Evolutionary conservation across 2,888 invertebrate species (phyloP).

Genomic region (Sphaerophoria rueppellii): DNA sequence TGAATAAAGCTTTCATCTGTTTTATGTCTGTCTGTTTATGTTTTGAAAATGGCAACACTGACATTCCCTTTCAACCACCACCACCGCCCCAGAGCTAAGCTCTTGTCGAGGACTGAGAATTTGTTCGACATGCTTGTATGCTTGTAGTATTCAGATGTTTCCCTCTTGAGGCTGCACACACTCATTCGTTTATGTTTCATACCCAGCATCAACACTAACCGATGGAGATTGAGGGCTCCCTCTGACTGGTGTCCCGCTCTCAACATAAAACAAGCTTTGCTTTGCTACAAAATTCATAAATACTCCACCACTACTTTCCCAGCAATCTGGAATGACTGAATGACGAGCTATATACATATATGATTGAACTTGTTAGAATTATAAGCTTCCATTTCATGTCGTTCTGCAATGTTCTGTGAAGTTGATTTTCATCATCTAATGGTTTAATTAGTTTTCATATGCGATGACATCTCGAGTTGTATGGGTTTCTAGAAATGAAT

Average conservation of each 20-base stretch:
- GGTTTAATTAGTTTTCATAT: constrained; percentile 68
- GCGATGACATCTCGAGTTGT: constrained; percentile 68
- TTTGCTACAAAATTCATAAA: no score
- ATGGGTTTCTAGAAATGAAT: constrained; percentile 5
- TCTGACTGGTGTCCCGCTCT: constrained; percentile 26
- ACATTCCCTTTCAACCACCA: background rate
- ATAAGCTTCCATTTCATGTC: constrained; percentile 68
- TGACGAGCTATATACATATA: background rate
- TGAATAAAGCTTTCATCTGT: constrained; percentile 72
- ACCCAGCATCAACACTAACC: constrained; percentile 31
- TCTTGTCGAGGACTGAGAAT: constrained; percentile 23
- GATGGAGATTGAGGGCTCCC: constrained; percentile 60
- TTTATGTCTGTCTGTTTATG: constrained; percentile 24
- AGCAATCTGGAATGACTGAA: background rate
- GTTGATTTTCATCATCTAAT: constrained; percentile 69
- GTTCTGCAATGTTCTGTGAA: constrained; percentile 60
- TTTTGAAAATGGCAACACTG: constrained; percentile 6
- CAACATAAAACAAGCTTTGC: background rate
- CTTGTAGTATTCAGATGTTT: constrained; percentile 22
- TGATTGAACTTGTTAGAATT: constrained; percentile 50
- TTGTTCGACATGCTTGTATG: background rate
- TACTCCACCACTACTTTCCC: background rate
- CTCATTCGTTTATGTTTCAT: constrained; percentile 1
- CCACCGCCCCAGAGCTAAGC: background rate
- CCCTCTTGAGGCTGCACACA: constrained; percentile 55